These are phyloP conservation scores for Taphrorychus bicolor DNA, from an alignment of 2,888 invertebrate species.

Conservation along the genomic window DNA sequence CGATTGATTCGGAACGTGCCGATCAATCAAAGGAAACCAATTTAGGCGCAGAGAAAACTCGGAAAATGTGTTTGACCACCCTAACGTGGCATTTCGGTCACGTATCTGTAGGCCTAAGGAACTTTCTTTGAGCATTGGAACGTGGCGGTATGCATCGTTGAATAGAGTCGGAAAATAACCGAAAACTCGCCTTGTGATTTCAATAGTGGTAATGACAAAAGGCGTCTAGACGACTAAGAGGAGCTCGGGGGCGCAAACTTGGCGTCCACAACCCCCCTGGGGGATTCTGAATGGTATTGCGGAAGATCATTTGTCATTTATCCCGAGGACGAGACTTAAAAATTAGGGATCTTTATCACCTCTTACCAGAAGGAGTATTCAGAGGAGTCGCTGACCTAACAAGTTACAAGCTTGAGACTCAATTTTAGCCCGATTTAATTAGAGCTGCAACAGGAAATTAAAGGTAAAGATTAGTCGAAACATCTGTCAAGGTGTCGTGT, in stretches of 20 bases:
- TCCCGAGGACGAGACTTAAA: constrained; percentile 1
- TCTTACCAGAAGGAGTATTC: neutral
- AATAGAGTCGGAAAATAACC: neutral
- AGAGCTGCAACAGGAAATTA: constrained; percentile 1
- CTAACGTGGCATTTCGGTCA: constrained; percentile 14
- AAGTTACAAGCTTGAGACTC: neutral
- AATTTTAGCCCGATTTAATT: neutral
- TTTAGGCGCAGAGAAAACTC: constrained; percentile 14
- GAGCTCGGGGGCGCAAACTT: neutral
- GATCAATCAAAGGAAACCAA: constrained; percentile 33
- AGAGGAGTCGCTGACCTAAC: neutral
- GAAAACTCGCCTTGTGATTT: neutral
- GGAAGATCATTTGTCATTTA: constrained; percentile 7
- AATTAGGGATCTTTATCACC: neutral
- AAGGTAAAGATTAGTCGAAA: constrained; percentile 4
- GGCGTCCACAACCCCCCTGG: neutral
- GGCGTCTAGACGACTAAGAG: constrained; percentile 9
- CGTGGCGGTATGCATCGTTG: neutral
- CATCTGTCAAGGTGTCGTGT: constrained; percentile 5
- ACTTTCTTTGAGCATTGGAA: neutral
- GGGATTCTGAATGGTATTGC: constrained; percentile 1
- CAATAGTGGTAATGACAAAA: constrained; percentile 11
- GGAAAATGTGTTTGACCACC: constrained; percentile 16
- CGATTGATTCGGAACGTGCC: constrained; percentile 27
- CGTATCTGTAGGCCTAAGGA: constrained; percentile 8